Evolutionary conservation across 2,113 vertebrate genomes (phyloP), one percentile per base, ranked within the genome.

Genomic region (Pteropus alecto): DNA sequence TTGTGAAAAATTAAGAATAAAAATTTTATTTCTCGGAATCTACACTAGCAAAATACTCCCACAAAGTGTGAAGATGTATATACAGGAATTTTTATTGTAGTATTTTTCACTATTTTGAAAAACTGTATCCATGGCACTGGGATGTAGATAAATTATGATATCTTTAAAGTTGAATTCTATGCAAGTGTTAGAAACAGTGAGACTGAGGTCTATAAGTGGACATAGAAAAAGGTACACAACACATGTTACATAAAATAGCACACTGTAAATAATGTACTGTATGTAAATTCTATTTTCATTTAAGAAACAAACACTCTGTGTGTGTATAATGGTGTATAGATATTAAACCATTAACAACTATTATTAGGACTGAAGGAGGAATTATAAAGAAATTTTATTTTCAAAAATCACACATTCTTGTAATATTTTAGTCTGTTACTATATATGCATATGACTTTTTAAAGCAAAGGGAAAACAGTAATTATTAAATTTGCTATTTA

Each of bases 81-180:
- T 1, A 70, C 30, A 82, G 56, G 73, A 89, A 46, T 63, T 82
- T 81, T 82, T 11, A 30, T 13, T 61, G 13, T 16, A 54, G n/a
- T 84, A 51, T 46, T 87, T 70, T 91, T 93, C 14, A 83, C 81
- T 86, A 48, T n/a, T 61, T 84, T 91, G 56, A 46, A 84, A 87
- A 51, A 61, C 21, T 30, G 1, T 26, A 28, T 33, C 19, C 56
- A 79, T 61, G 30, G 21, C 58, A n/a, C 28, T 18, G 46, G 21
- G n/a, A 9, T 38, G 0, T 30, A 60, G 16, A 19, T 87, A 60
- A 65, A 58, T 56, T n/a, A 91, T 21, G 38, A n/a, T 74, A 74
- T 56, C 30, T 63, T 87, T 58, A 79, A 3, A 78, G 7, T 4
- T 46, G 48, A 68, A 83, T 38, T 79, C 70, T 41, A 54, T 11